A percentile compares a stretch with the other conserved stretches of the same genome.
Conservation (phyloP, 1,140 invertebrate species). For the Trichonephila clavata region DNA sequence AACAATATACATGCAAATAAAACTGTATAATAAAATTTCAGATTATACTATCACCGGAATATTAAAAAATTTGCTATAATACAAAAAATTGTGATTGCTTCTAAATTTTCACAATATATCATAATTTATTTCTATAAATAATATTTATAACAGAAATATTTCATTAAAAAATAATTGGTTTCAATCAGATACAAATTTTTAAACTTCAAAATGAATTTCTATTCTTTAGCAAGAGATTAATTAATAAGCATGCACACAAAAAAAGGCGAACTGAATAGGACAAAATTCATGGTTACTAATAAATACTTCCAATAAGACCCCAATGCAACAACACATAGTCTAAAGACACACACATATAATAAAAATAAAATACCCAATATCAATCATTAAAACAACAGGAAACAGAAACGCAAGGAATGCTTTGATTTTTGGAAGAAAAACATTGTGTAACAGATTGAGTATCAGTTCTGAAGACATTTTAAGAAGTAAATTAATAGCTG, state of each 20-base stretch:
- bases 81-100: not conserved
- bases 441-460: not conserved
- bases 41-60: constrained; percentile 29
- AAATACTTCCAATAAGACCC: constrained; percentile 2
- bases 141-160: not conserved
- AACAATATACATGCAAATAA: not conserved
- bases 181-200: no score
- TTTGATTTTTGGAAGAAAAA: not conserved
- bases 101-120: not conserved
- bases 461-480: not conserved
- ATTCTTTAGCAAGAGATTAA: not conserved
- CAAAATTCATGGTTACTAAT: not conserved
- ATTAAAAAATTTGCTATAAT: not conserved
- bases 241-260: not conserved
- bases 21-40: constrained; percentile 31
- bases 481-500: not conserved
- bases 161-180: no score
- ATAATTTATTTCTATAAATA: constrained; percentile 13
- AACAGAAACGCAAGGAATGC: not conserved
- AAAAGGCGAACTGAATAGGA: not conserved
- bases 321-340: not conserved
- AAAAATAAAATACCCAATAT: not conserved
- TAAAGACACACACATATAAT: not conserved
- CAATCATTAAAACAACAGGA: not conserved
- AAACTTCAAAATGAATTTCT: not conserved